Base-by-base conservation (phyloP, 2,888 invertebrate genomes). In the Hemithea aestivaria region DNA sequence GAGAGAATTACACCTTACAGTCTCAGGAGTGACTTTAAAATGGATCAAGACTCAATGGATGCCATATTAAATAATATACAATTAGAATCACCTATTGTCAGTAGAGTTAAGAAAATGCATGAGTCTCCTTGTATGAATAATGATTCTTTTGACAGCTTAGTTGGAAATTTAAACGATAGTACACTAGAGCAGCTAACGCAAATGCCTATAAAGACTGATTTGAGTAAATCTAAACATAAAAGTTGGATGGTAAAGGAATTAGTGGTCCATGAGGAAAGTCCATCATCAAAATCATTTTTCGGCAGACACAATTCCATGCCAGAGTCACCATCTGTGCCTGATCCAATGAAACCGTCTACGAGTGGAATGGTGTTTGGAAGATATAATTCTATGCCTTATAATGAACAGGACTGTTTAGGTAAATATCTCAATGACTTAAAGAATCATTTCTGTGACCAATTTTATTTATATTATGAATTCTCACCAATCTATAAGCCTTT, bases 111-210 rank as follows among this genome's bases (percentile, higher is more conserved):
- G 43, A 77, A 73, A 40, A 16, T 16, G 16, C 56, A 47, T 62
- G 62, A 69, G 28, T 76, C 78, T 0, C 71, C 75, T 6, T 49
- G 59, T 12, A 44, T 81, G 4, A 72, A 72, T 34, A 85, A 88
- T 72, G 88, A 87, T 58, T 84, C 88, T 1, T 87, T 88, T 69
- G 88, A 88, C 48, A 79, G 61, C 55, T 64, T 85, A 38, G 66
- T 87, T 32, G 78, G 74, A 1, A 78, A 81, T 59, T 66, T 88
- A 45, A 83, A 88, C 68, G 87, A 87, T 31, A 85, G 83, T 66
- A 73, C 71, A 10, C 59, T 88, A 31, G 87, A 87, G 23, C 63
- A 66, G 35, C 51, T 87, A 23, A 75, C 87, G 23, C 87, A 87
- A 47, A 68, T 74, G 53, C 82, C 82, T 7, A 46, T 63, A 6